Evolutionary conservation across 2,797 vertebrate genomes (phyloP), one percentile per base, ranked within the genome.

Genomic region (Tinamus major): DNA sequence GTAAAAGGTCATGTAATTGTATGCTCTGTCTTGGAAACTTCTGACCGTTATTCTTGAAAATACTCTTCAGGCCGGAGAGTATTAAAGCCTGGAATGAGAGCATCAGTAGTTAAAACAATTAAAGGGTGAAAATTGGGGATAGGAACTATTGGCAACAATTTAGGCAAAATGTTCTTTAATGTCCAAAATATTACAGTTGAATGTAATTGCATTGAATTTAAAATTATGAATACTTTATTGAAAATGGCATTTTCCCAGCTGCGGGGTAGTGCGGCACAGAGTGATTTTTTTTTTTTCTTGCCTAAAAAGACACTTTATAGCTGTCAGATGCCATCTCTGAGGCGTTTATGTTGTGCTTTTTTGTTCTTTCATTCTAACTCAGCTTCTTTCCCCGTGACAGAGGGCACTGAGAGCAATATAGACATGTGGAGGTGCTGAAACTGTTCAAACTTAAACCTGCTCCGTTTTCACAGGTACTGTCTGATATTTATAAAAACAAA

Each of bases 71-170:
- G 39, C 61, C 78, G 75, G 23, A 63, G 88, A 65, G 15, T 82
- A 78, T 3, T 92, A 90, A 93, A 93, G n/a, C 6, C 7, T 75
- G 35, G 17, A 61, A 39, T 1, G 3, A 82, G 39, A 69, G 18
- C 29, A 82, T 90, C 53, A 44, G 46, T 67, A 77, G 23, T 85
- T 65, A 87, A 63, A 82, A 41, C 87, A 94, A 82, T 90, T 95
- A 86, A 93, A 82, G 93, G 58, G 78, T 92, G 90, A 95, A 94
- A 93, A 82, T 48, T 85, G 2, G 62, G 70, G 71, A 35, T 55
- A 71, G 33, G 58, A 88, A 77, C 91, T 0, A 7, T 87, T 96
- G 76, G 83, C 80, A 93, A 75, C 74, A 86, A 86, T 95, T 88
- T 27, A 2, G 49, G 71, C 46, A 80, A 85, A 95, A 74, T 33